A percentile compares a stretch with the other conserved stretches of the same genome.
These are phyloP conservation scores for Prunella himalayana DNA, from an alignment of 2,113 vertebrate genomes.

Conservation along the genomic window DNA sequence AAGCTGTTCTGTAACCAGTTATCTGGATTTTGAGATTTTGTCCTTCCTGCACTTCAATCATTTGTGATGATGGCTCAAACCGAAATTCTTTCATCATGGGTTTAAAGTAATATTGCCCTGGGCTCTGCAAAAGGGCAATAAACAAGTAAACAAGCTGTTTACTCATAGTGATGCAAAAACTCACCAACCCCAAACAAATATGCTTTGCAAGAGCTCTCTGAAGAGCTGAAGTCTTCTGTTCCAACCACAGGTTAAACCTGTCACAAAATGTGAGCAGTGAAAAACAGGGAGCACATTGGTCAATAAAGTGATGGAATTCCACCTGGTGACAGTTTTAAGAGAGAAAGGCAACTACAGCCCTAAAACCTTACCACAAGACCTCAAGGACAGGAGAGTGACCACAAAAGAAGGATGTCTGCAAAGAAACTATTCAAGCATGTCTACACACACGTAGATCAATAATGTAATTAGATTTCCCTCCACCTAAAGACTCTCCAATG, in stretches of 20 bases:
- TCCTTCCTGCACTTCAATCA: conserved; percentile 96
- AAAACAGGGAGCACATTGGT: neutral
- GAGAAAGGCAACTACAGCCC: neutral
- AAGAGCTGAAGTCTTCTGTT: neutral
- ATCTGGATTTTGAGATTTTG: conserved; percentile 89
- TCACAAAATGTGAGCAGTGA: neutral
- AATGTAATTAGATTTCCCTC: neutral
- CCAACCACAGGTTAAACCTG: neutral
- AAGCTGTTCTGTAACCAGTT: conserved; percentile 89
- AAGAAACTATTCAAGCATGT: neutral
- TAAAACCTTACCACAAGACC: neutral
- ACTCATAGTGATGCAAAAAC: neutral
- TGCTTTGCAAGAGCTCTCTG: neutral
- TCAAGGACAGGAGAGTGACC: neutral
- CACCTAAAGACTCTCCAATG: neutral
- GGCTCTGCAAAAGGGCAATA: conserved; percentile 80
- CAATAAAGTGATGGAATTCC: neutral
- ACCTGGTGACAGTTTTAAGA: neutral
- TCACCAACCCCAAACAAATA: neutral
- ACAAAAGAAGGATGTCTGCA: neutral
- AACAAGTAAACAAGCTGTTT: neutral
- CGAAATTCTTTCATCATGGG: conserved; percentile 99
- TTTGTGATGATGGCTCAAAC: conserved; percentile 93
- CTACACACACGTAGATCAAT: neutral
- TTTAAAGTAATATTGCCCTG: conserved; percentile 97